These are phyloP conservation scores for Etheostoma perlongum DNA, from an alignment of 2,797 vertebrate species.

Conservation along the genomic window DNA sequence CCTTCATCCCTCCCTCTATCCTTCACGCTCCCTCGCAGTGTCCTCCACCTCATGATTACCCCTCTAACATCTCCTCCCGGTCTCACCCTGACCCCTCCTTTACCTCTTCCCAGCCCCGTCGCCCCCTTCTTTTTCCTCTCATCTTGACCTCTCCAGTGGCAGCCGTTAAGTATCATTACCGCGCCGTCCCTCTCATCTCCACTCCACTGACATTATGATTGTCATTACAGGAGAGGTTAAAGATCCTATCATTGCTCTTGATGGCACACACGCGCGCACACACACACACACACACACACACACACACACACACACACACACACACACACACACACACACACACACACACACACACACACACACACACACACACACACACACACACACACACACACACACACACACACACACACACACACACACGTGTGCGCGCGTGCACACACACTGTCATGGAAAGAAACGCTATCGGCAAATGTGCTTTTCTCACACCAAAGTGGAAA, in stretches of 20 bases:
- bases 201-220: conserved; percentile 32
- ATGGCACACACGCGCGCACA: conserved; percentile 16
- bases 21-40: conserved; percentile 22
- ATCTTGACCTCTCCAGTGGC: conserved; percentile 29
- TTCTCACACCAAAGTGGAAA: neutral
- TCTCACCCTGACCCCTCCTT: conserved; percentile 53
- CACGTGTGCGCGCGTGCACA: no score
- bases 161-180: conserved; percentile 38
- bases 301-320: neutral
- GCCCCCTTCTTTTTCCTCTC: conserved; percentile 33
- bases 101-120: conserved; percentile 34
- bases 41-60: conserved; percentile 57
- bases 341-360: neutral
- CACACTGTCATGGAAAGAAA: neutral
- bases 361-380: neutral
- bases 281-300: accelerated
- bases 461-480: neutral
- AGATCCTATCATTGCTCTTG: conserved; percentile 45
- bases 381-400: neutral
- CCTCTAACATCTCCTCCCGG: conserved; percentile 26
- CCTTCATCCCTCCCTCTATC: conserved; percentile 20
- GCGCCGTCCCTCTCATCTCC: conserved; percentile 14
- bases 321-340: neutral
- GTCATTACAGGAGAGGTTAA: conserved; percentile 65
- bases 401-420: accelerated